Evolutionary conservation across 2,888 invertebrate genomes (phyloP).

Genomic region (Hedychridium roseum): DNA sequence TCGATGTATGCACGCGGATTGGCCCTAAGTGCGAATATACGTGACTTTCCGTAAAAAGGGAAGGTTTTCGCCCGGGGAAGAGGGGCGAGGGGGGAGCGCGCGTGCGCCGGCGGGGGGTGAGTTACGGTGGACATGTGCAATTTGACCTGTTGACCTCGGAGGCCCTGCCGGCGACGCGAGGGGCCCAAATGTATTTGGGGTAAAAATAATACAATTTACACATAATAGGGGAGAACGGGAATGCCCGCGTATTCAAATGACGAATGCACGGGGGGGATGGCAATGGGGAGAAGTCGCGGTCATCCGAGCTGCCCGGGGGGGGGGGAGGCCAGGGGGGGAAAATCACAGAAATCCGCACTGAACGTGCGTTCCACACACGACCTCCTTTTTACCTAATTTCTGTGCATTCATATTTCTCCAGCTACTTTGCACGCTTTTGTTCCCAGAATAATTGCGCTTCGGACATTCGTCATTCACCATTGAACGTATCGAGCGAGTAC

Average conservation of each 20-base stretch:
- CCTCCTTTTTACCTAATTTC: too few relatives aligned
- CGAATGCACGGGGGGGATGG: slow-evolving; percentile 34
- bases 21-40: slow-evolving; percentile 10
- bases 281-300: slow-evolving; percentile 34
- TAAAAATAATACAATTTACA: slow-evolving; percentile 65
- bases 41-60: slow-evolving; percentile 13
- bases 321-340: not conserved
- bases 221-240: slow-evolving; percentile 56
- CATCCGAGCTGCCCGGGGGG: slow-evolving; percentile 13
- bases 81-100: slow-evolving; percentile 15
- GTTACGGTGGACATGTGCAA: slow-evolving; percentile 61
- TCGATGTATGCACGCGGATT: too few relatives aligned
- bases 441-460: too few relatives aligned
- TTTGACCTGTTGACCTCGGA: slow-evolving; percentile 61
- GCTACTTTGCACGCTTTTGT: too few relatives aligned
- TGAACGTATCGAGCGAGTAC: too few relatives aligned
- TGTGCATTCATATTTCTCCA: too few relatives aligned
- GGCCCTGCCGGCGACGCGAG: slow-evolving; percentile 38
- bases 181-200: slow-evolving; percentile 61
- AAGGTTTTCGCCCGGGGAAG: too few relatives aligned
- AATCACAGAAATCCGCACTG: slow-evolving; percentile 17
- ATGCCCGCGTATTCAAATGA: slow-evolving; percentile 54
- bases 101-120: slow-evolving; percentile 47
- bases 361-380: slow-evolving; percentile 4
- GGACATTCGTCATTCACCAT: too few relatives aligned